Conservation (phyloP, 2,113 vertebrate species). For the Mesoclemmys tuberculata region DNA sequence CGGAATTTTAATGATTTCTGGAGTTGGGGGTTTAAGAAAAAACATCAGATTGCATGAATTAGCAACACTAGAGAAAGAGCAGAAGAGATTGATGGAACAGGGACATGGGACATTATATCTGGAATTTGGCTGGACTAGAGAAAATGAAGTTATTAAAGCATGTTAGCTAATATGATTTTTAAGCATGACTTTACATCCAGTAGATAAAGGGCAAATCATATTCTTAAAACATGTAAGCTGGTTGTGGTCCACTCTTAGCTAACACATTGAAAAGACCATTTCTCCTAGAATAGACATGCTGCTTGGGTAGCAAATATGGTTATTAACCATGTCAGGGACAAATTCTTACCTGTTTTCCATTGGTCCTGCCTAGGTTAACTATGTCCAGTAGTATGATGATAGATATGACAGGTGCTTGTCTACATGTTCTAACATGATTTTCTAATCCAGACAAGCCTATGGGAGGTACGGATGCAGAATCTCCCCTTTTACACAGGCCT, state of each 20-base stretch:
- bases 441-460: not conserved
- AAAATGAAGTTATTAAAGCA: not conserved
- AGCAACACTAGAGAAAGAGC: not conserved
- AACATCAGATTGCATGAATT: not conserved
- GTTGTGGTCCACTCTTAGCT: not conserved
- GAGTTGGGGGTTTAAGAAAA: not conserved
- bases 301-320: not conserved
- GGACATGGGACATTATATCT: not conserved
- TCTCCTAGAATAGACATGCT: not conserved
- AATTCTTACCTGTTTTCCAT: not conserved
- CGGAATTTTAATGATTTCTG: not conserved
- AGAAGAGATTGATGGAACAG: not conserved
- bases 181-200: not conserved
- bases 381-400: not conserved
- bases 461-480: not conserved
- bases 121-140: not conserved
- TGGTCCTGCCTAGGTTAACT: not conserved
- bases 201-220: not conserved
- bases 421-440: not conserved
- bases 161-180: not conserved
- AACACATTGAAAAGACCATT: not conserved
- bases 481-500: not conserved
- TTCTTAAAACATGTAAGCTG: slow-evolving; percentile 6
- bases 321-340: not conserved
- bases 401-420: not conserved